Evolutionary conservation across 2,888 invertebrate species (phyloP).

Genomic region (Ephialtes manifestator): DNA sequence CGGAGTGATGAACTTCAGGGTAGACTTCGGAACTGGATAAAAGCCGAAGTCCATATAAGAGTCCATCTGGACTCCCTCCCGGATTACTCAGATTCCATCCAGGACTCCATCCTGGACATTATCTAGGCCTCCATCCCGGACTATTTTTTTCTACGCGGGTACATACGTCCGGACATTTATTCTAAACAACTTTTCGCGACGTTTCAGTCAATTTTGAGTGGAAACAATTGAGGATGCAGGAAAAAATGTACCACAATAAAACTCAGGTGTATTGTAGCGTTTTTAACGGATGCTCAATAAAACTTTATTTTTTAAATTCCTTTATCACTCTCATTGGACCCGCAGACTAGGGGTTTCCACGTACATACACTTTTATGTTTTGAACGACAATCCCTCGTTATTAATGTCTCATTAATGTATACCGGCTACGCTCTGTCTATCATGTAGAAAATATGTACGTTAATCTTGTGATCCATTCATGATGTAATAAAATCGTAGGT

Average conservation of each 20-base stretch:
- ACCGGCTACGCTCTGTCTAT: constrained; percentile 20
- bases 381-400: constrained; percentile 9
- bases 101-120: too few species aligned
- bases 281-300: constrained; percentile 51
- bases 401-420: background rate
- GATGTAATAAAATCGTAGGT: constrained; percentile 46
- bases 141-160: background rate
- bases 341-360: constrained; percentile 7
- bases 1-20: too few species aligned
- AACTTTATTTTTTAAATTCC: constrained; percentile 42
- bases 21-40: too few species aligned
- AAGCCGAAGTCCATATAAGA: too few species aligned
- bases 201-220: too few species aligned
- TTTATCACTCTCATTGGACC: constrained; percentile 33
- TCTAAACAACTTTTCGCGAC: too few species aligned
- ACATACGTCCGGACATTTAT: too few species aligned
- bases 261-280: background rate
- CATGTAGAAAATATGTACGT: constrained; percentile 51
- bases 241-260: background rate
- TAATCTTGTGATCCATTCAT: constrained; percentile 27
- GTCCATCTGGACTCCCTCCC: too few species aligned
- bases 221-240: background rate
- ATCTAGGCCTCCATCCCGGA: too few species aligned
- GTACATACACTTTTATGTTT: constrained; percentile 17
- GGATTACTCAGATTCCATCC: too few species aligned